Conservation (phyloP, 2,888 invertebrate genomes). For the Dorcus hopei region DNA sequence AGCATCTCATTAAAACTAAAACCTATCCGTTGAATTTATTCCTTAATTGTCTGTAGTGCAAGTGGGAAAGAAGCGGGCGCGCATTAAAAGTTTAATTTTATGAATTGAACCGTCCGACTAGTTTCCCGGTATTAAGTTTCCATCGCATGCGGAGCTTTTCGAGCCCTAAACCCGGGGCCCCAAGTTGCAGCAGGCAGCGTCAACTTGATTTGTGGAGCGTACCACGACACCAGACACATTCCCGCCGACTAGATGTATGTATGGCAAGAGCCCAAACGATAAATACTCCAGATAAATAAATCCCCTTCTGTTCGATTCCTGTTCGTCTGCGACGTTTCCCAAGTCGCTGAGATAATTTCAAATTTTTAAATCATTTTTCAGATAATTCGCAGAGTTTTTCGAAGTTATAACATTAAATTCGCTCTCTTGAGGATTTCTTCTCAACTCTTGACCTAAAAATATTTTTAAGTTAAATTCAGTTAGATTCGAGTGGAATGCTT, state of each 20-base stretch:
- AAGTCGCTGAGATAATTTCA: no score
- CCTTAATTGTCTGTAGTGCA: neutral
- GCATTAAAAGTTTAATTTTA: constrained; percentile 8
- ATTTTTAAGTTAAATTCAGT: no score
- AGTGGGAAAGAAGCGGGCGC: constrained; percentile 1
- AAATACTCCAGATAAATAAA: constrained; percentile 2
- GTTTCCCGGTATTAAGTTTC: neutral
- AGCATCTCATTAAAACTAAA: constrained; percentile 1
- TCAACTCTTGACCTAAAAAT: no score
- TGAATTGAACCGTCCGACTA: constrained; percentile 1
- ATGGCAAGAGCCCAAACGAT: constrained; percentile 2
- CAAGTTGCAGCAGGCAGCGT: neutral
- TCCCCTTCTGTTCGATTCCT: neutral
- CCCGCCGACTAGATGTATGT: neutral
- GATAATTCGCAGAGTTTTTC: no score
- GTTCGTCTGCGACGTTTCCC: no score
- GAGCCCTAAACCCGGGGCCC: neutral
- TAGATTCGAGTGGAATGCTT: no score
- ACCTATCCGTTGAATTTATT: neutral
- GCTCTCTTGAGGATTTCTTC: no score
- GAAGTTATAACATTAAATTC: no score
- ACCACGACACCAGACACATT: constrained; percentile 6
- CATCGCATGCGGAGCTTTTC: neutral
- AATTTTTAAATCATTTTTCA: no score
- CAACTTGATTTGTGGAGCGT: constrained; percentile 6